These are phyloP conservation scores for Umimayanthus chanpuru DNA, from an alignment of 92 coral and sea anemone genomes.

Conservation along the genomic window DNA sequence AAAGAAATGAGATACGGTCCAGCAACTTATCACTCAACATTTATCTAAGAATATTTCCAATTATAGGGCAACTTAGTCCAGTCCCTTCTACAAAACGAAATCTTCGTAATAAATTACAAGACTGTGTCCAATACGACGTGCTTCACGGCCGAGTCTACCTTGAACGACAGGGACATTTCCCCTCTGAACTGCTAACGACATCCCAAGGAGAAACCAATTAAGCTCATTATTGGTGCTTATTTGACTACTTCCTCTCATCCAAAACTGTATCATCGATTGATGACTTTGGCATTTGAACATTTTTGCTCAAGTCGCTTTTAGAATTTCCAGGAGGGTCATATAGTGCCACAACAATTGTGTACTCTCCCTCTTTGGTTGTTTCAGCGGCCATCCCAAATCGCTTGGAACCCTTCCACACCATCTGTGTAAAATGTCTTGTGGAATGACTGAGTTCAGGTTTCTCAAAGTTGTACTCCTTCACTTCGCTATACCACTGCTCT, in stretches of 20 bases:
- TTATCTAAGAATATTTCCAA: too few relatives aligned
- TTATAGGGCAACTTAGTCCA: too few relatives aligned
- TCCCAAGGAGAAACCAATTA: too few relatives aligned
- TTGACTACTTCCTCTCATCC: background rate
- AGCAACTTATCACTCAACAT: too few relatives aligned
- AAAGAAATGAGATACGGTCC: too few relatives aligned
- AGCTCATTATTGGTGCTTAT: background rate
- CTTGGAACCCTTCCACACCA: constrained; percentile 80
- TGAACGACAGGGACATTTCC: too few relatives aligned
- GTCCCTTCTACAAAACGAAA: too few relatives aligned
- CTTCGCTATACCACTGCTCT: constrained; percentile 81
- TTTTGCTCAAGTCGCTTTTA: constrained; percentile 48
- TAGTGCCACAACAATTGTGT: constrained; percentile 76
- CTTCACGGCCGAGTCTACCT: too few relatives aligned
- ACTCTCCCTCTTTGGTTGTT: constrained; percentile 52
- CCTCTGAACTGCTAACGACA: too few relatives aligned
- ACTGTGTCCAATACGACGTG: too few relatives aligned
- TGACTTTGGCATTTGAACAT: constrained; percentile 65
- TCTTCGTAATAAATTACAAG: too few relatives aligned
- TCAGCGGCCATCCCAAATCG: constrained; percentile 76
- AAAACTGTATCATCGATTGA: constrained; percentile 31
- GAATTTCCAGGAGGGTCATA: constrained; percentile 84
- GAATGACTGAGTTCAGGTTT: constrained; percentile 66
- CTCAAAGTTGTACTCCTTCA: constrained; percentile 67
- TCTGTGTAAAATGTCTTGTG: constrained; percentile 78